Base-by-base conservation (phyloP, 2,888 invertebrate genomes). In the Minunthozetes semirufus region DNA sequence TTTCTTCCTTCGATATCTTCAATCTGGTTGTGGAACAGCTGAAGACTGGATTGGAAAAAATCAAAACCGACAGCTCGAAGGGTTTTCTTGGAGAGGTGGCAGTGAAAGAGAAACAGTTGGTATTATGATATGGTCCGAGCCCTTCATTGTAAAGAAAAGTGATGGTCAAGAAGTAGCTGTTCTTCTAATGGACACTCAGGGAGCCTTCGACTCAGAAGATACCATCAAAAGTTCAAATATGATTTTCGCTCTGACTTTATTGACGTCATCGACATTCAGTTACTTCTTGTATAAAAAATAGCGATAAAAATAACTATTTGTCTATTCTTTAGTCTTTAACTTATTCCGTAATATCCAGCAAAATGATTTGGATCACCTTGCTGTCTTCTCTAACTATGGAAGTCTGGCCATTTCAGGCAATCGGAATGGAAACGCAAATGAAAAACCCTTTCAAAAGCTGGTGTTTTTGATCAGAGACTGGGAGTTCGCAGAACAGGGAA, bases 351-450 rank as follows among this genome's bases (percentile, higher is more conserved):
- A 97, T 83, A 94, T 98, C 76, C 96, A 98, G 83, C 98, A 98
- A 83, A 97, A 99, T 83, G 96, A 99, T 84, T 84, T 98, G 72
- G 96, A 98, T 83, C 68, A 80, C 73, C 81, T 83, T 33, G 83
- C 92, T 89, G 84, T 98, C 73, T 99, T 99, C 85, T 98, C 97
- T 63, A 98, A 99, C 83, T 99, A 99, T 85, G 99, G 99, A 0
- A 88, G 96, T 75, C 86, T 99, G 79, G 99, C 98, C 13, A 85
- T 96, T 78, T 94, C 94, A 80, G 85, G 73, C 25, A 90, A n/a
- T n/a, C n/a, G n/a, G n/a, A n/a, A n/a, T n/a, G n/a, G n/a, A n/a
- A n/a, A 91, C 77, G 91, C 92, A 4, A 25, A 63, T 1, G 90
- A 90, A 78, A 93, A 91, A 79, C 96, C 96, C 11, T 85, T 86